Evolutionary conservation across 2,113 vertebrate genomes (phyloP).

Genomic region (Empidonax traillii): DNA sequence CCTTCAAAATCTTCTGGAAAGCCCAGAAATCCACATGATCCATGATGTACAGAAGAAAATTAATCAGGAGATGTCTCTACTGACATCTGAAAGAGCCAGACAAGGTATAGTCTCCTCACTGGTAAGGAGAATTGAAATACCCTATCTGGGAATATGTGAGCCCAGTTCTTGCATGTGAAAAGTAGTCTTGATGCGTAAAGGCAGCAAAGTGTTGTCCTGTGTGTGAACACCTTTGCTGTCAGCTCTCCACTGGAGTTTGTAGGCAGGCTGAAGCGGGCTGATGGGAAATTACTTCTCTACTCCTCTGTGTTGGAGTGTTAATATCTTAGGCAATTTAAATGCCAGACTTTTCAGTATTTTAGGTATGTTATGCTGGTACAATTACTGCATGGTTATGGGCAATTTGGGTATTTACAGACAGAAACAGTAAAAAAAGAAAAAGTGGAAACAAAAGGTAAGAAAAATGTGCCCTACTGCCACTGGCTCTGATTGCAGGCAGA

Average conservation of each 20-base stretch:
- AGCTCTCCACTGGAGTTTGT: background rate
- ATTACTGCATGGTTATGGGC: background rate
- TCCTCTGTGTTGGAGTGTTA: background rate
- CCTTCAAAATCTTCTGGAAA: slow-evolving; percentile 81
- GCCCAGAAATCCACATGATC: slow-evolving; percentile 77
- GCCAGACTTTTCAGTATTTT: background rate
- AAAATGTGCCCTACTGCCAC: background rate
- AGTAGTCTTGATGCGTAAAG: background rate
- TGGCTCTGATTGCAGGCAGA: background rate
- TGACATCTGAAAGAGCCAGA: slow-evolving; percentile 74
- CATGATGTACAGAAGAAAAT: slow-evolving; percentile 72
- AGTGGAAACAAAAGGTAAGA: background rate
- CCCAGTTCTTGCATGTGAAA: background rate
- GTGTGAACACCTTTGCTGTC: background rate
- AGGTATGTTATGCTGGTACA: background rate
- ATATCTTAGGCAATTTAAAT: background rate
- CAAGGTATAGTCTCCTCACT: slow-evolving; percentile 61
- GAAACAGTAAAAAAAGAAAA: background rate
- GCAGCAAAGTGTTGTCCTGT: background rate
- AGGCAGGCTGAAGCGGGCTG: background rate
- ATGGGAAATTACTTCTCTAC: background rate
- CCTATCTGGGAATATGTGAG: background rate
- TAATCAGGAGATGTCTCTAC: slow-evolving; percentile 64
- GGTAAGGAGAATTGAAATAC: slow-evolving; percentile 47
- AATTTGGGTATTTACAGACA: background rate